Conservation (phyloP, 2,113 vertebrate species). For the Pseudopodoces humilis region DNA sequence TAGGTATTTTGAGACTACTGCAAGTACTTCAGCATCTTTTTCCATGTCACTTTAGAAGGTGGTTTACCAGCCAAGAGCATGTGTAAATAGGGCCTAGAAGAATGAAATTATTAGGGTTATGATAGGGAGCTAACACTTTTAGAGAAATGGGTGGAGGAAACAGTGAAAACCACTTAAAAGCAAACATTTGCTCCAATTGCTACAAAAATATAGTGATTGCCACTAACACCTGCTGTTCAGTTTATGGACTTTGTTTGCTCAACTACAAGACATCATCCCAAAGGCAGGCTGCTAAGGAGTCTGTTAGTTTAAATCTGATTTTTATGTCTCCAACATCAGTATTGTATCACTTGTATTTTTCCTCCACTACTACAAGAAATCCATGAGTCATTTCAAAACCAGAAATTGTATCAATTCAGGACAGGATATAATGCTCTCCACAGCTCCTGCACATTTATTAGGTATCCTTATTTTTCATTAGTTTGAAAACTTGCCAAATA, state of each 20-base stretch:
- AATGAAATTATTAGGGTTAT: background rate
- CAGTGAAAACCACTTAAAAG: constrained; percentile 53
- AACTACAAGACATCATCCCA: constrained; percentile 9
- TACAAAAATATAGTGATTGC: constrained; percentile 35
- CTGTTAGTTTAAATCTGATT: background rate
- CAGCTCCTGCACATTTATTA: constrained; percentile 13
- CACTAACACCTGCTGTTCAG: constrained; percentile 49
- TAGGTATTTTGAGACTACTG: constrained; percentile 1
- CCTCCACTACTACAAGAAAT: background rate
- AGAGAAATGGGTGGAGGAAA: constrained; percentile 39
- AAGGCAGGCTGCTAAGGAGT: constrained; percentile 33
- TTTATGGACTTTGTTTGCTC: constrained; percentile 29
- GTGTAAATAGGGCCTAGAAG: background rate
- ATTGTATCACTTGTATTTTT: background rate
- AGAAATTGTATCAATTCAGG: background rate
- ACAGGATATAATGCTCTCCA: background rate
- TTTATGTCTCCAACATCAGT: constrained; percentile 27
- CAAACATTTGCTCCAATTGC: background rate
- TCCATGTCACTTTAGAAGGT: background rate
- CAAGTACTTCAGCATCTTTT: background rate
- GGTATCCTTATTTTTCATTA: constrained; percentile 60
- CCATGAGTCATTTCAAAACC: background rate
- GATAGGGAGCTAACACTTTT: background rate
- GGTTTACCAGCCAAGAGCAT: background rate
- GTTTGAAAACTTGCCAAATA: constrained; percentile 57